Evolutionary conservation across 2,113 vertebrate genomes (phyloP), one percentile per base, ranked within the genome.

Genomic region (Nothoprocta perdicaria): DNA sequence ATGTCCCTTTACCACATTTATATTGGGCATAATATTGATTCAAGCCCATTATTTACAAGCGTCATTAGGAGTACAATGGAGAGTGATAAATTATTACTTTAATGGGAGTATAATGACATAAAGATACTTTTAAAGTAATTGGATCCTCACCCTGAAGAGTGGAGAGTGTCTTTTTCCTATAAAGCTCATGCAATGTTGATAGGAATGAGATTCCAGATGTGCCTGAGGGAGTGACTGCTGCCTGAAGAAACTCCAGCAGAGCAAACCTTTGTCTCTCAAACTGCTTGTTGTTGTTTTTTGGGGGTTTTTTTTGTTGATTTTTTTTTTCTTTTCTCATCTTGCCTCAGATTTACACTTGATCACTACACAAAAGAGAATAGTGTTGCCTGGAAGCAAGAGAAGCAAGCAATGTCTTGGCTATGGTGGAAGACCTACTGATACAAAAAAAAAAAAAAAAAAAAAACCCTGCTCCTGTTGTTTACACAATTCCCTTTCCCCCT

Each of bases 81-180:
- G 40, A 87, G 35, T 63, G 68, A 87, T 80, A 71, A 89, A 94
- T 94, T 92, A 83, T 38, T 83, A 60, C 73, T 92, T 93, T 90
- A 93, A 94, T 93, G 81, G 1, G 65, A 94, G 83, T 80, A 90
- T 94, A 96, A 96, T 93, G 68, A 61, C 57, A 40, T 78, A 89
- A 92, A 94, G 68, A 83, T 52, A 91, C 75, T 95, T 93, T 31
- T 57, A 78, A 84, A 91, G 75, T 90, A 87, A 89, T 92, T 89
- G 92, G 38, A 63, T 75, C 63, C 61, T 74, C 60, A 83, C 55
- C 15, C 23, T 67, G 92, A 46, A 61, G 46, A 75, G 38, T 11
- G 8, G 35, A 22, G 46, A 87, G 52, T 67, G 82, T 38, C 27
- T 80, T 90, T 86, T 82, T 58, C 55, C 55, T 68, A 78, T 74